phyloP scores from a whole-genome alignment of 2,113 vertebrate genomes.

The Albula goreensis region DNA sequence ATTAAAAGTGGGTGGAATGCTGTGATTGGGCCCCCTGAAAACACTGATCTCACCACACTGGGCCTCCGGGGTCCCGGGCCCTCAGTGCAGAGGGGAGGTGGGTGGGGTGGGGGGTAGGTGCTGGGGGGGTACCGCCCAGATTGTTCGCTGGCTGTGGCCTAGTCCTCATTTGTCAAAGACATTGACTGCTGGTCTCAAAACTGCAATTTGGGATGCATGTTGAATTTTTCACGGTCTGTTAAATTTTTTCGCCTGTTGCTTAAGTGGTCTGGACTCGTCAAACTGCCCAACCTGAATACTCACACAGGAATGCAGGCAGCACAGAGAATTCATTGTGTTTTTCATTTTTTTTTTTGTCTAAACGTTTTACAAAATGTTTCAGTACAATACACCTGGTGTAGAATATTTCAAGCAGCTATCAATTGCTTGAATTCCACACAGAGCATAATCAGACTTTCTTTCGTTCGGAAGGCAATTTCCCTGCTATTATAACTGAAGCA shows the following conservation, averaged over 20 bases:
- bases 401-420: neutral
- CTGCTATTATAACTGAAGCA: neutral
- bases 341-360: neutral
- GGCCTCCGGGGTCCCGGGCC: neutral
- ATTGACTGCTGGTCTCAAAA: neutral
- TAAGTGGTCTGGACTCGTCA: neutral
- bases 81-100: too few species aligned
- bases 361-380: neutral
- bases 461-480: neutral
- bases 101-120: neutral
- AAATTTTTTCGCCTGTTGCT: neutral
- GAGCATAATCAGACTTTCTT: too few species aligned
- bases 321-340: neutral
- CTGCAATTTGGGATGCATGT: neutral
- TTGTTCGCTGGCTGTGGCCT: neutral
- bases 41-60: neutral
- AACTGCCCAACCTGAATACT: neutral
- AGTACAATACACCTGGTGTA: neutral
- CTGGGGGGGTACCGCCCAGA: neutral
- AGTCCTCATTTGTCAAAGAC: neutral
- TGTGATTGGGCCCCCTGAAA: neutral
- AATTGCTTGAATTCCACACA: neutral
- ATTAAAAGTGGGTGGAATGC: neutral
- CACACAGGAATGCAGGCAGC: neutral
- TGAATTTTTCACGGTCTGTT: neutral